phyloP scores from a whole-genome alignment of 2,113 vertebrate genomes.

The Sebastes fasciatus region DNA sequence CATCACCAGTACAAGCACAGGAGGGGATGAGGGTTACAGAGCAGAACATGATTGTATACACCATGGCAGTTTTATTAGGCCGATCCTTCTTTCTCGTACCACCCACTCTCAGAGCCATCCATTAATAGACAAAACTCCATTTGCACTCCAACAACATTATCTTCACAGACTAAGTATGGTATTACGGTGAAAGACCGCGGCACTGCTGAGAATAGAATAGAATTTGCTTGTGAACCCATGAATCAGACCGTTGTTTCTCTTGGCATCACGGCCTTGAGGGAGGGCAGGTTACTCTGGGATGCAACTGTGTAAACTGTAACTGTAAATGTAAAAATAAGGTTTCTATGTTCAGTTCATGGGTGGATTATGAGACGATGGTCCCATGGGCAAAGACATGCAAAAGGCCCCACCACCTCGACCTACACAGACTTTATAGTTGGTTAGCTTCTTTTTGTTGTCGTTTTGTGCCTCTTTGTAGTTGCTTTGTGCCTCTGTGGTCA shows the following conservation, averaged over 20 bases:
- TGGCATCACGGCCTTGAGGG: slow-evolving; percentile 44
- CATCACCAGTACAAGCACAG: background rate
- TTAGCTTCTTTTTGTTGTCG: too few species aligned
- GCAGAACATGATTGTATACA: slow-evolving; percentile 25
- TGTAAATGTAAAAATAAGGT: slow-evolving; percentile 16
- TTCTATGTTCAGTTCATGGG: background rate
- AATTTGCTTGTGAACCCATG: slow-evolving; percentile 51
- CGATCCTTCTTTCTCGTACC: slow-evolving; percentile 55
- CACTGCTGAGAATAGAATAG: slow-evolving; percentile 63
- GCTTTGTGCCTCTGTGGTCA: too few species aligned
- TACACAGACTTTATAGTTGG: too few species aligned
- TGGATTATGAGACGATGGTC: too few species aligned
- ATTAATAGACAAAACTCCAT: slow-evolving; percentile 67
- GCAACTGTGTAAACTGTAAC: background rate
- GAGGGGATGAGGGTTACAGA: background rate
- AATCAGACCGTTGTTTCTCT: slow-evolving; percentile 66
- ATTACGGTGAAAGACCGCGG: slow-evolving; percentile 41
- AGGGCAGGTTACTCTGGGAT: slow-evolving; percentile 20
- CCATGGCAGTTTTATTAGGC: slow-evolving; percentile 56
- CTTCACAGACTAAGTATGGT: slow-evolving; percentile 73
- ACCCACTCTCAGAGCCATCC: slow-evolving; percentile 57
- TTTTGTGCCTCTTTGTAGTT: too few species aligned
- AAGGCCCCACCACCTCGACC: too few species aligned
- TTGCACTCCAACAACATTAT: slow-evolving; percentile 55
- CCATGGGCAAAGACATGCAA: too few species aligned